A percentile compares a stretch with the other conserved stretches of the same genome.
phyloP scores from a whole-genome alignment of 2,113 vertebrate genomes.

The Hippocampus zosterae region DNA sequence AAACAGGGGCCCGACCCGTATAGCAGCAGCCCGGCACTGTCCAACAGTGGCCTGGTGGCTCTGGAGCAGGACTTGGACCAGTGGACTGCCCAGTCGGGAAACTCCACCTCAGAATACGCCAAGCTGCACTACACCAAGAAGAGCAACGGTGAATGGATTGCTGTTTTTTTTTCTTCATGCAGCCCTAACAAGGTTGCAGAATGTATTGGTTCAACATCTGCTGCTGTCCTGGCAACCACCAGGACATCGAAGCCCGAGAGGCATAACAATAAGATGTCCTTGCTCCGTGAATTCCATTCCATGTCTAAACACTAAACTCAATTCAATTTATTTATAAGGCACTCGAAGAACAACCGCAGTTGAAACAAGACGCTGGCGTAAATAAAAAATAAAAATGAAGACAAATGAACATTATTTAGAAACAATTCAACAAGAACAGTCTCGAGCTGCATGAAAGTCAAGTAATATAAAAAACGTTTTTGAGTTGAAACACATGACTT shows the following conservation, averaged over 20 bases:
- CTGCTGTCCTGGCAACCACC: neutral
- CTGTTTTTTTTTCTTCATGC: neutral
- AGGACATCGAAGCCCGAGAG: neutral
- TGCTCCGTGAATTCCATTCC: neutral
- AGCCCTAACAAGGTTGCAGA: neutral
- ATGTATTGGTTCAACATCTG: neutral
- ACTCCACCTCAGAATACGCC: slow-evolving; percentile 70
- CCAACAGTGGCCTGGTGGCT: slow-evolving; percentile 60
- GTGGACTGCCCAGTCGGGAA: slow-evolving; percentile 70
- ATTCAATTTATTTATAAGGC: neutral
- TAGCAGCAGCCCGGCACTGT: slow-evolving; percentile 73
- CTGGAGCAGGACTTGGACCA: slow-evolving; percentile 63
- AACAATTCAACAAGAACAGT: no score
- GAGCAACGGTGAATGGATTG: slow-evolving; percentile 37
- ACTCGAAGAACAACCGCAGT: neutral
- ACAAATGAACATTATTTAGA: no score
- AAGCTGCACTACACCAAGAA: slow-evolving; percentile 68
- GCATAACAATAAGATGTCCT: neutral
- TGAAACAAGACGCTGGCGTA: neutral
- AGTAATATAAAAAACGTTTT: no score
- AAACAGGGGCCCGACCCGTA: slow-evolving; percentile 64
- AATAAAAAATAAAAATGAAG: no score
- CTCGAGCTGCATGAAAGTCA: no score
- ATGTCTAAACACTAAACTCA: neutral
- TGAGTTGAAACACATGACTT: no score